Evolutionary conservation across 2,113 vertebrate species (phyloP).

Genomic region (Natator depressus): DNA sequence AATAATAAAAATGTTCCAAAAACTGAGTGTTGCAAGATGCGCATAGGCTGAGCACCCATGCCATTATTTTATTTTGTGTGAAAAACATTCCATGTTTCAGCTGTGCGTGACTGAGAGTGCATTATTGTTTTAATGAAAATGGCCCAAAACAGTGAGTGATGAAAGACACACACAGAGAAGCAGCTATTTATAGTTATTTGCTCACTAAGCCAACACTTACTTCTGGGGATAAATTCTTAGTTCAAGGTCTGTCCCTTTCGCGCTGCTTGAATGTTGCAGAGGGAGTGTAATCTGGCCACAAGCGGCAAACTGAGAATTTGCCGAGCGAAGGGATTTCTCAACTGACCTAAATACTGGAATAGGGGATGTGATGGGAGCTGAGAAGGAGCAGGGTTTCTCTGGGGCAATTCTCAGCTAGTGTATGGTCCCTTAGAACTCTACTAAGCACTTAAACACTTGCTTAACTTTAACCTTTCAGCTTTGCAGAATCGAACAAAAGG

Average conservation of each 20-base stretch:
- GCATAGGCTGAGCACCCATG: not conserved
- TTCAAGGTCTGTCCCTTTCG: not conserved
- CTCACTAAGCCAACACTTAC: not conserved
- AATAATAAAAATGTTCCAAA: conserved; percentile 52
- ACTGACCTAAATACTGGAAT: too few relatives aligned
- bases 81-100: conserved; percentile 41
- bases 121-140: not conserved
- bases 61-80: conserved; percentile 29
- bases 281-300: not conserved
- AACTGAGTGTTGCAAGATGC: conserved; percentile 29
- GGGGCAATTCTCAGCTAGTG: not conserved
- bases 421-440: not conserved
- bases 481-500: not conserved
- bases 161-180: not conserved
- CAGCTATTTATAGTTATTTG: not conserved
- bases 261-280: not conserved
- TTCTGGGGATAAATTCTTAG: not conserved
- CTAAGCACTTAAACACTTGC: not conserved
- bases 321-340: not conserved
- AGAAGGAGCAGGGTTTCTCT: not conserved
- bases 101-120: not conserved
- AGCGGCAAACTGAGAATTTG: not conserved
- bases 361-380: not conserved
- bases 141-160: conserved; percentile 26
- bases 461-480: not conserved